These are phyloP conservation scores for Stichopus horrens DNA, from an alignment of 53 echinoderm and acorn worm genomes.

Conservation along the genomic window DNA sequence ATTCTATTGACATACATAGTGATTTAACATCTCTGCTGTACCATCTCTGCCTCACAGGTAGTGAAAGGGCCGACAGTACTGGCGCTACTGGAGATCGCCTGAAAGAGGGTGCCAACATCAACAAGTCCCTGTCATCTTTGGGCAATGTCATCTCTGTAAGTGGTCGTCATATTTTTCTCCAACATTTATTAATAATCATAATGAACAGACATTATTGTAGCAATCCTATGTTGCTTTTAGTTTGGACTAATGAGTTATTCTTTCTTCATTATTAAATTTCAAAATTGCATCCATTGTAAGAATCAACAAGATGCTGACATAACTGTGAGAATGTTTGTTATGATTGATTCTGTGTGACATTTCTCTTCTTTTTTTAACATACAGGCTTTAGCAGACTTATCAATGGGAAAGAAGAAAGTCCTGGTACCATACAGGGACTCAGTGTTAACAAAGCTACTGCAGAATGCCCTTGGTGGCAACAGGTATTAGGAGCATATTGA, in stretches of 20 bases:
- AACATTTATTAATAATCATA: too few species aligned
- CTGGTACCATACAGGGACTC: conserved; percentile 98
- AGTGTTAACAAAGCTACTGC: conserved; percentile 89
- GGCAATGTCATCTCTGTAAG: conserved; percentile 99
- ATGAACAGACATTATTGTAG: too few species aligned
- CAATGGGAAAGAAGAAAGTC: conserved; percentile 96
- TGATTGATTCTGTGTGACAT: too few species aligned
- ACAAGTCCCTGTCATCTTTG: conserved; percentile 93
- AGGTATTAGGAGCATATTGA: conserved; percentile 53
- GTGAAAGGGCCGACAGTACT: conserved; percentile 99
- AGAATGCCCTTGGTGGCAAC: conserved; percentile 98
- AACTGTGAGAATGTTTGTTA: too few species aligned
- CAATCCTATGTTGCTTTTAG: background rate
- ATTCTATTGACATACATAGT: background rate
- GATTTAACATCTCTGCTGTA: background rate
- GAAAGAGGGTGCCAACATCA: conserved; percentile 99
- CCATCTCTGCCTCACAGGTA: conserved; percentile 59
- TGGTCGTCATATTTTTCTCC: background rate
- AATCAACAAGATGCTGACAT: too few species aligned
- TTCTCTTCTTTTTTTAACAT: background rate
- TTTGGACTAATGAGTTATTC: background rate
- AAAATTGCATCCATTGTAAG: too few species aligned
- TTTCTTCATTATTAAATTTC: too few species aligned
- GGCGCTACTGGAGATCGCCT: conserved; percentile 97
- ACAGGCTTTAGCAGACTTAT: conserved; percentile 94